Base-by-base conservation (phyloP, 2,888 invertebrate genomes). In the Orchestes rusci region DNA sequence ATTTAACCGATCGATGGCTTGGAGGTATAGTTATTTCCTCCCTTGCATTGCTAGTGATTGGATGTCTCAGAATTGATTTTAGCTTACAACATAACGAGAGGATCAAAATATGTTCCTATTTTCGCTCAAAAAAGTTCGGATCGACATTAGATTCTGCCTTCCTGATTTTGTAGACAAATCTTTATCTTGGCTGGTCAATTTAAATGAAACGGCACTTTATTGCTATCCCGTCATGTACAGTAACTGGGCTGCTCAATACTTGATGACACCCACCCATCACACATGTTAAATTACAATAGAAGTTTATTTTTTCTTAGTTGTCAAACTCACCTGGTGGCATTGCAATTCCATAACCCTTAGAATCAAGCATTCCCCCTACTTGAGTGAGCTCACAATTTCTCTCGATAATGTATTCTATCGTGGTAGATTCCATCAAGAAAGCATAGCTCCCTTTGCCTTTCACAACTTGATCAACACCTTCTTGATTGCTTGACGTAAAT, bases 391-490 rank as follows among this genome's bases (percentile, higher is more conserved):
- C 88, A 62, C 95, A 95, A 61, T 90, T 84, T 51, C 91, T 74
- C 65, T 93, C 88, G 36, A 90, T 84, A 28, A 84, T 84, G 63
- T 96, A 99, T 65, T 99, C 97, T 52, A 99, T 91, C 16, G 90
- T 87, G 0, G 95, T 92, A 1, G 93, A 95, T 69, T 99, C 99
- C 92, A 97, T 95, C 18, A 99, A 75, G 65, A 91, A 97, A 1
- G 97, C 99, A 65, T 96, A 99, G 35, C 82, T 80, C 31, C 87
- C 84, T 64, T 87, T 87, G 12, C 82, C 84, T 61, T 86, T 80
- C 48, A 82, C 75, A 0, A 96, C 96, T 20, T 91, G 75, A 17
- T 91, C 87, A 3, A 95, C 91, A 0, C 95, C 97, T 62, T 93
- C 92, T 15, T 80, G 79, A 64, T 93, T 95, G 56, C 79, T 84